Percentiles rank a stretch among this genome's conserved stretches.
phyloP scores from a whole-genome alignment of 2,113 vertebrate genomes.

The Lycaon pictus region DNA sequence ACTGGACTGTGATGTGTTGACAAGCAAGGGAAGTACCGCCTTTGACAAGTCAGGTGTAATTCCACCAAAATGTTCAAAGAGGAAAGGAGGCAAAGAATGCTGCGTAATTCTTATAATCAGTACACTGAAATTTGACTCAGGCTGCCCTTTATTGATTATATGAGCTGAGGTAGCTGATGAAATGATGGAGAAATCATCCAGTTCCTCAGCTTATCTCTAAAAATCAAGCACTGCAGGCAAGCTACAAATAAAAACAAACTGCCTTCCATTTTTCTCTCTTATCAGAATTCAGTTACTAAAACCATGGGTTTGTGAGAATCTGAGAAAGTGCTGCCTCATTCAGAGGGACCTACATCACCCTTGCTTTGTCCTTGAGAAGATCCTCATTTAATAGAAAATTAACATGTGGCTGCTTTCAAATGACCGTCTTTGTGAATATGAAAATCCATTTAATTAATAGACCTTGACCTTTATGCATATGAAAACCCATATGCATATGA shows the following conservation, averaged over 20 bases:
- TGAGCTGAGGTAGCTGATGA: constrained; percentile 26
- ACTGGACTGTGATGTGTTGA: background rate
- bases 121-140: constrained; percentile 21
- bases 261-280: background rate
- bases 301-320: background rate
- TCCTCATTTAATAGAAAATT: background rate
- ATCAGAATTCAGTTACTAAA: background rate
- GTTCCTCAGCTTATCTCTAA: constrained; percentile 5
- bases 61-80: background rate
- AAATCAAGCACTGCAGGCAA: constrained; percentile 11
- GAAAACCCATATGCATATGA: background rate
- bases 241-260: constrained; percentile 57
- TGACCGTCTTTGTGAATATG: background rate
- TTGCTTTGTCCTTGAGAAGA: background rate
- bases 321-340: background rate
- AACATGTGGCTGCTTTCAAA: background rate
- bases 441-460: background rate
- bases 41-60: constrained; percentile 46
- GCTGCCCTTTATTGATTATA: constrained; percentile 10
- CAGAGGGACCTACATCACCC: background rate
- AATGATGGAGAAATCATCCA: constrained; percentile 23
- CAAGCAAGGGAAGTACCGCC: background rate
- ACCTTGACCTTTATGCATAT: background rate
- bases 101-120: background rate
- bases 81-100: constrained; percentile 15